Percentiles rank a stretch among this genome's conserved stretches.
phyloP scores from a whole-genome alignment of 1,140 invertebrate species.

The Tetranychus urticae region DNA sequence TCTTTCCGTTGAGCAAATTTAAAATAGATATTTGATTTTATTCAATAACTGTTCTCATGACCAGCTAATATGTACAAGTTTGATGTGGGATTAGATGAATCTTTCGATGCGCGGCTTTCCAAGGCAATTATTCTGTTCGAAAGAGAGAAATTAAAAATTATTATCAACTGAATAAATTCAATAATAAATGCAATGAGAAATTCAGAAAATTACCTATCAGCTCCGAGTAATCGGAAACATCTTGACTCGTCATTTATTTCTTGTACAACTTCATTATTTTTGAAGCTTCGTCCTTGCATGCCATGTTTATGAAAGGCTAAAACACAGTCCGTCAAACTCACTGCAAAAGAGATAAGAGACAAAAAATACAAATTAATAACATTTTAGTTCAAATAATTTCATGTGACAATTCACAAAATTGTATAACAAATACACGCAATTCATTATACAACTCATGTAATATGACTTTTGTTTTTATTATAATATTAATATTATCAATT shows the following conservation, averaged over 20 bases:
- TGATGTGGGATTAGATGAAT: constrained; percentile 42
- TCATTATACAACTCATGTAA: no score
- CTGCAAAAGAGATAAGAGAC: constrained; percentile 29
- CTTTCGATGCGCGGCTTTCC: constrained; percentile 62
- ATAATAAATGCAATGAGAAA: neutral
- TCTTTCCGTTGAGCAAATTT: no score
- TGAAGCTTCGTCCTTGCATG: constrained; percentile 82
- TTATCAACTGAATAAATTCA: neutral
- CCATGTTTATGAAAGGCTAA: constrained; percentile 86
- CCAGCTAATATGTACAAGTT: constrained; percentile 89
- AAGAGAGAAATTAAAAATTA: neutral
- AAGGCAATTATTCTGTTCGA: constrained; percentile 20
- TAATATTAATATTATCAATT: no score
- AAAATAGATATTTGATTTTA: neutral
- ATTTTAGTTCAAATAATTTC: neutral
- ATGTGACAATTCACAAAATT: neutral
- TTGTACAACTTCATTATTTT: constrained; percentile 83
- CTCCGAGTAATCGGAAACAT: constrained; percentile 64
- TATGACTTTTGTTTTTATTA: no score
- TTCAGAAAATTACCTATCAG: constrained; percentile 41
- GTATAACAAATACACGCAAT: no score
- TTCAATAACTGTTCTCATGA: constrained; percentile 38
- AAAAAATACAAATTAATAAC: neutral
- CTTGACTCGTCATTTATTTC: constrained; percentile 76
- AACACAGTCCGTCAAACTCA: constrained; percentile 82